phyloP scores from a whole-genome alignment of 2,888 invertebrate genomes.

The Buathra laborator region DNA sequence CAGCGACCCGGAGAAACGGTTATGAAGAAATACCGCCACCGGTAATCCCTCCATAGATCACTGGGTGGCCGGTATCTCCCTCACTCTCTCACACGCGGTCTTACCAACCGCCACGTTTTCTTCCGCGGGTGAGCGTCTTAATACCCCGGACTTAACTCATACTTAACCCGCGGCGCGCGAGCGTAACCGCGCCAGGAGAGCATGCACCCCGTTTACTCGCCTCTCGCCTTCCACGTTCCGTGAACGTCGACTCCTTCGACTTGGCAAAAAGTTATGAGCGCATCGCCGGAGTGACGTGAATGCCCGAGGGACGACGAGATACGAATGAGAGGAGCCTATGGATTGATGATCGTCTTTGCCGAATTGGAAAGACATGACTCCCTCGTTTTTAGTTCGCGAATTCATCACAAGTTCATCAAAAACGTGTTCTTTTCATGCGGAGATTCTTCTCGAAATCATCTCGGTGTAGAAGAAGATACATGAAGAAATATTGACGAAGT shows the following conservation, averaged over 20 bases:
- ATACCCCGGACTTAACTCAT: slow-evolving; percentile 83
- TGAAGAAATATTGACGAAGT: neutral
- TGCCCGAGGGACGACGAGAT: neutral
- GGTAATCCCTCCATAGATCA: slow-evolving; percentile 85
- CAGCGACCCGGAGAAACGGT: slow-evolving; percentile 80
- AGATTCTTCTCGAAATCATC: neutral
- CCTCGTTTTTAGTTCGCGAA: neutral
- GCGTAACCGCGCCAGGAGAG: slow-evolving; percentile 63
- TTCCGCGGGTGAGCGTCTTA: slow-evolving; percentile 76
- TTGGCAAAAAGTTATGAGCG: slow-evolving; percentile 51
- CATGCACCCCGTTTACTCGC: slow-evolving; percentile 51
- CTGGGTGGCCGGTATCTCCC: slow-evolving; percentile 69
- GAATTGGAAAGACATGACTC: neutral
- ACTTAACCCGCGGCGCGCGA: slow-evolving; percentile 78
- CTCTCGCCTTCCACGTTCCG: slow-evolving; percentile 3
- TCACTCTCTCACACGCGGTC: slow-evolving; percentile 46
- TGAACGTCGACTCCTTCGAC: slow-evolving; percentile 33
- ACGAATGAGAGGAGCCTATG: neutral
- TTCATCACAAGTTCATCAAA: neutral
- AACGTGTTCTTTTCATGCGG: neutral
- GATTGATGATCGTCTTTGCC: neutral
- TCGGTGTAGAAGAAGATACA: neutral
- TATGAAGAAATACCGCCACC: slow-evolving; percentile 85
- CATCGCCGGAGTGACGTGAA: slow-evolving; percentile 41
- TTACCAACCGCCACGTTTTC: slow-evolving; percentile 67